A percentile compares a stretch with the other conserved stretches of the same genome.
phyloP scores from a whole-genome alignment of 2,797 vertebrate species.

The Arvicola amphibius region DNA sequence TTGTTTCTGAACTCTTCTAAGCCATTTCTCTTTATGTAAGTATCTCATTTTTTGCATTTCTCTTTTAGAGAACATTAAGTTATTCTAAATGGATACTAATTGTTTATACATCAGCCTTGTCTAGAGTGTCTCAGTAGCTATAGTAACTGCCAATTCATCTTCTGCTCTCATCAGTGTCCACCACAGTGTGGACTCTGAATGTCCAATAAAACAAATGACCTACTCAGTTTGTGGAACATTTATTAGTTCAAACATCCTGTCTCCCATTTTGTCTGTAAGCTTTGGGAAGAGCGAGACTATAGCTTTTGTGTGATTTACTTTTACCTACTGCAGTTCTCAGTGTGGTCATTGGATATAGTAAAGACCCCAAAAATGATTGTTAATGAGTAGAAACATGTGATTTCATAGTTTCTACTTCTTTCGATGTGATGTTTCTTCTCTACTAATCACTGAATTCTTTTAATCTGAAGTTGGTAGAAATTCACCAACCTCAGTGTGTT shows the following conservation, averaged over 20 bases:
- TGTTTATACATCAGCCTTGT: background rate
- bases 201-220: background rate
- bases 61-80: slow-evolving; percentile 36
- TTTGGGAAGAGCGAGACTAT: background rate
- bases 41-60: background rate
- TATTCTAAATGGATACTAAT: slow-evolving; percentile 23
- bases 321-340: background rate
- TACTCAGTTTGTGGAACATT: background rate
- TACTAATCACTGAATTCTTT: background rate
- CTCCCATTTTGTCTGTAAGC: slow-evolving; percentile 7
- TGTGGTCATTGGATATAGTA: background rate
- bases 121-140: background rate
- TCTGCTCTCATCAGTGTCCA: background rate
- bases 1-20: slow-evolving; percentile 3
- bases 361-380: background rate
- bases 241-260: background rate
- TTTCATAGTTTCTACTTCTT: background rate
- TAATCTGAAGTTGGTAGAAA: background rate
- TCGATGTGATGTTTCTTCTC: background rate
- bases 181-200: background rate
- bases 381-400: background rate
- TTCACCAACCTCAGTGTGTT: background rate
- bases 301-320: background rate
- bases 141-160: background rate
- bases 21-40: background rate